Percentiles rank a stretch among this genome's conserved stretches.
These are phyloP conservation scores for Oscheius sp. DNA, from an alignment of 2,888 invertebrate species.

Conservation along the genomic window DNA sequence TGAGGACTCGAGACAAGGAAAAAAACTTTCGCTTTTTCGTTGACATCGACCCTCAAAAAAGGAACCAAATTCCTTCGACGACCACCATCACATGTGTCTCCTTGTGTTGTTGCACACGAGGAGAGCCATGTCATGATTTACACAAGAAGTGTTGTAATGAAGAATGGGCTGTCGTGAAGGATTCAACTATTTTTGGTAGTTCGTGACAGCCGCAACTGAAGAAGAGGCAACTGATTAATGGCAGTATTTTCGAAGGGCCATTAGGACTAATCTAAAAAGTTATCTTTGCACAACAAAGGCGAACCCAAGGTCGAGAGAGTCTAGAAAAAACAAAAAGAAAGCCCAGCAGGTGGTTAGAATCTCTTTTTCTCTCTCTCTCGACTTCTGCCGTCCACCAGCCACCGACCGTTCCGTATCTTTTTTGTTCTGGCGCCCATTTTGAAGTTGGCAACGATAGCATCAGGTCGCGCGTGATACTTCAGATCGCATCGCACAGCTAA, in stretches of 20 bases:
- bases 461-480: constrained; percentile 22
- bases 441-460: constrained; percentile 25
- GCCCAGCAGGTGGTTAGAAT: background rate
- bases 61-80: background rate
- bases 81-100: constrained; percentile 9
- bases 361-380: background rate
- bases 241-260: no score
- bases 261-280: no score
- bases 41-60: background rate
- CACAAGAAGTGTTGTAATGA: constrained; percentile 20
- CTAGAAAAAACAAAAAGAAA: no score
- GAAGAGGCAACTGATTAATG: constrained; percentile 5
- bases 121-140: constrained; percentile 12
- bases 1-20: background rate
- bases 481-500: constrained; percentile 19
- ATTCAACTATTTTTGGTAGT: background rate
- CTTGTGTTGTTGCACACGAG: background rate
- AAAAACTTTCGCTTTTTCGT: background rate
- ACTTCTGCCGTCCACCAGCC: background rate
- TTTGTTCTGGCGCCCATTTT: constrained; percentile 1
- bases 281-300: no score
- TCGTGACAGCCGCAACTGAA: constrained; percentile 7
- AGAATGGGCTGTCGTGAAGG: constrained; percentile 1
- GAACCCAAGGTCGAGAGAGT: no score
- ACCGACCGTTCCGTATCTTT: background rate